Conservation (phyloP, 53 echinoderm and acorn worm species). For the Temnopleurus reevesii region DNA sequence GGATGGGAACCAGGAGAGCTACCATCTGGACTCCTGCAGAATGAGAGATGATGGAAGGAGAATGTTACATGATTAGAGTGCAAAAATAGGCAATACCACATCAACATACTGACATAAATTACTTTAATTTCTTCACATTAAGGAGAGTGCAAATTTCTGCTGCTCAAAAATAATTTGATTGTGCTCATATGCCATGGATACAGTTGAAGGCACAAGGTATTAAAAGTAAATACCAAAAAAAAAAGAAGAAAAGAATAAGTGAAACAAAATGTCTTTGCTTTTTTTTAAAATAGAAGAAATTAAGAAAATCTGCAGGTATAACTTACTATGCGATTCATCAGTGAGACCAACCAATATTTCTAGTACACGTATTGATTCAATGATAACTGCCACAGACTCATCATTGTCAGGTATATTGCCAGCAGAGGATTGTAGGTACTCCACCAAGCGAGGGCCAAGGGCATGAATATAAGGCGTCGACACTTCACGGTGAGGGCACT, state of each 20-base stretch:
- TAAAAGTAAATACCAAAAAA: too few species aligned
- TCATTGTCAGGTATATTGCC: slow-evolving; percentile 79
- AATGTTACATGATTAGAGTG: too few species aligned
- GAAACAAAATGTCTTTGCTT: too few species aligned
- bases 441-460: slow-evolving; percentile 87
- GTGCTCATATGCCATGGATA: too few species aligned
- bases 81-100: too few species aligned
- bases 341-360: slow-evolving; percentile 92
- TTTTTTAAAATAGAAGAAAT: not conserved
- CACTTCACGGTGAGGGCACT: slow-evolving; percentile 84
- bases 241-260: too few species aligned
- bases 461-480: slow-evolving; percentile 96
- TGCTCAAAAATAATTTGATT: too few species aligned
- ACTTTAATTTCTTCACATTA: too few species aligned
- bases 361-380: slow-evolving; percentile 81
- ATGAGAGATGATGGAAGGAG: not conserved
- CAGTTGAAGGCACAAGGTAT: too few species aligned
- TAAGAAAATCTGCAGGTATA: not conserved
- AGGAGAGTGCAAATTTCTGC: too few species aligned
- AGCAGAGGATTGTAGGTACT: slow-evolving; percentile 80
- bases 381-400: slow-evolving; percentile 80
- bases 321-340: slow-evolving; percentile 94
- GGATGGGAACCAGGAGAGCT: slow-evolving; percentile 80
- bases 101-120: too few species aligned
- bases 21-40: slow-evolving; percentile 83